These are phyloP conservation scores for Saccopteryx bilineata DNA, from an alignment of 2,113 vertebrate genomes.

Conservation along the genomic window DNA sequence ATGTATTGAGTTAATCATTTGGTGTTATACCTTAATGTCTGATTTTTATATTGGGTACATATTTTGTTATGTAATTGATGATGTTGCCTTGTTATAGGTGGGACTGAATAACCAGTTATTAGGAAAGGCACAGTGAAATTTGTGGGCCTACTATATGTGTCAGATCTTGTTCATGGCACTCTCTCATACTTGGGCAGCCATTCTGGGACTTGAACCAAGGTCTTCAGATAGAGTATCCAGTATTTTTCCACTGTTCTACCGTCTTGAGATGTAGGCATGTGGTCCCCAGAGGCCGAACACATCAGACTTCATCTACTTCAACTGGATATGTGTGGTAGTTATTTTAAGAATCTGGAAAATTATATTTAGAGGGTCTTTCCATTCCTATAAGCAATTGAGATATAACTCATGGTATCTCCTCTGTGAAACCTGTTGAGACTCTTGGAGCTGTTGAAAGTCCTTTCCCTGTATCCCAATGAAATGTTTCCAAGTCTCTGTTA, in stretches of 20 bases:
- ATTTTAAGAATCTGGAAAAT: neutral
- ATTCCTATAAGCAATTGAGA: neutral
- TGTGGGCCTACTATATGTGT: neutral
- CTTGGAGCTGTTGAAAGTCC: neutral
- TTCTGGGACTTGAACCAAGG: neutral
- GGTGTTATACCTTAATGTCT: neutral
- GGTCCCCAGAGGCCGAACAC: neutral
- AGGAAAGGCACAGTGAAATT: neutral
- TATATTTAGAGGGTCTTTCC: neutral
- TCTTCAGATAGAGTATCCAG: neutral
- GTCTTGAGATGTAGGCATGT: neutral
- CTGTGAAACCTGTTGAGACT: neutral
- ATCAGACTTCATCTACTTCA: neutral
- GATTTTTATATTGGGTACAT: neutral
- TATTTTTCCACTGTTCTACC: neutral
- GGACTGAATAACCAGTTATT: neutral
- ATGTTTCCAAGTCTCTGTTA: neutral
- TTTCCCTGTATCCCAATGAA: neutral
- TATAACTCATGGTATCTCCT: neutral
- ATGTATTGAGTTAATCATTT: neutral
- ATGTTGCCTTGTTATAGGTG: neutral
- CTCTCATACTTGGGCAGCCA: neutral
- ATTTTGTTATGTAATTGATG: neutral
- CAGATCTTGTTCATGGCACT: neutral
- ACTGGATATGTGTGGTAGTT: neutral